A percentile compares a stretch with the other conserved stretches of the same genome.
Conservation (phyloP, 2,797 vertebrate species). For the Picus viridis region DNA sequence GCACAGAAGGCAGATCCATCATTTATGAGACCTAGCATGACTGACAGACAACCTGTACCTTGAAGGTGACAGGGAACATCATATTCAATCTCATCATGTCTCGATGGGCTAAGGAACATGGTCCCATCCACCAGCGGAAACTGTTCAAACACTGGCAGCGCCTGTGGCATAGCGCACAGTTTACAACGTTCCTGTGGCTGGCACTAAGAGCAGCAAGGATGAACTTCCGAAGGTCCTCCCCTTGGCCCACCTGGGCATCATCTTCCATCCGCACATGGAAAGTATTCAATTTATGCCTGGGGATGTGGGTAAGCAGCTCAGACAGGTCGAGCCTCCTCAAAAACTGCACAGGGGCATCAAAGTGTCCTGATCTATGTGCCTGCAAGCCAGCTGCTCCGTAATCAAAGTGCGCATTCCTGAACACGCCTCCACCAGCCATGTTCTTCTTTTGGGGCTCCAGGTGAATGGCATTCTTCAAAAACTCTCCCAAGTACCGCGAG, state of each 20-base stretch:
- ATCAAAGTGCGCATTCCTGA: conserved; percentile 81
- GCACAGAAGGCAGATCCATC: conserved; percentile 9
- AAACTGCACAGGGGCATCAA: conserved; percentile 90
- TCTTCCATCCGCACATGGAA: conserved; percentile 99
- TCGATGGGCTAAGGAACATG: conserved; percentile 95
- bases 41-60: conserved; percentile 86
- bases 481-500: conserved; percentile 94
- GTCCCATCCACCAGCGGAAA: conserved; percentile 98
- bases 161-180: conserved; percentile 96
- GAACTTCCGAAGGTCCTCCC: conserved; percentile 96
- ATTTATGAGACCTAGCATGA: conserved; percentile 63
- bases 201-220: conserved; percentile 97
- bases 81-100: conserved; percentile 98
- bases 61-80: conserved; percentile 99
- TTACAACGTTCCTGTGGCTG: conserved; percentile 95
- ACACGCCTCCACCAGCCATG: conserved; percentile 81
- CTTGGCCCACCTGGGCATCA: conserved; percentile 96
- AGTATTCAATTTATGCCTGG: conserved; percentile 97
- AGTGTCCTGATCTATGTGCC: conserved; percentile 83
- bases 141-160: conserved; percentile 96
- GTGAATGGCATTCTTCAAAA: conserved; percentile 94
- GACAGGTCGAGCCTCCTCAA: conserved; percentile 95
- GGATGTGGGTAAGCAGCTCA: conserved; percentile 94
- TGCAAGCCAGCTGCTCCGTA: conserved; percentile 75
- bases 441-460: conserved; percentile 92